Base-by-base conservation (phyloP, 2,888 invertebrate genomes). In the Salticus scenicus region DNA sequence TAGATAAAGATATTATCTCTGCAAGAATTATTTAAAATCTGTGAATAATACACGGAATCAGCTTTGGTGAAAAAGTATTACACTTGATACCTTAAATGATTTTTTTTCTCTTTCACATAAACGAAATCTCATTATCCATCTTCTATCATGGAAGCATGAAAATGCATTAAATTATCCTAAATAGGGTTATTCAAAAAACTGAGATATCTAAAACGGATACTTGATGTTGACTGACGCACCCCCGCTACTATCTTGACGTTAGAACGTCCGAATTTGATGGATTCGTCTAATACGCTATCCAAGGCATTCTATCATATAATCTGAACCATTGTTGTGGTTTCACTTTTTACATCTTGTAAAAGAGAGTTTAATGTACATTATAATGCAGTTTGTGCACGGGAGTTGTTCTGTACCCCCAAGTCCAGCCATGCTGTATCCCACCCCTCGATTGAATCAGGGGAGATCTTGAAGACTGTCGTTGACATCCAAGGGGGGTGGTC, bases 291-390 rank as follows among this genome's bases (percentile, higher is more conserved):
- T 75, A 82, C 75, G 67, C 37, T 33, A 20, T 67, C 67, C 33
- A n/a, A 33, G 10, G 71, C 71, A 27, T 42, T 30, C 71, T 73
- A 80, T 80, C 80, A 24, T 66, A 37, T 73, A 20, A 80, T 80
- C 73, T 64, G 64, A n/a, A n/a, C 77, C 67, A 31, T 84, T 78
- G 77, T 77, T 77, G 83, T 63, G 83, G 83, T 84, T 77, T 72
- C 77, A 73, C 83, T 84, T 84, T 84, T 84, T 84, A 84, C 83
- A 84, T 69, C 67, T 73, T 51, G 72, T 77, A 72, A 73, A 84
- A 84, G 83, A 84, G 76, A 84, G 73, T 84, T 84, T 84, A 84
- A 84, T 84, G 83, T 72, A 77, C 77, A 84, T 84, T 84, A 77
- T 84, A 84, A 84, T 84, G 83, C 76, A 84, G 83, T 84, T 77